Evolutionary conservation across 1,140 invertebrate genomes (phyloP).

Genomic region (Drosophila leontia): DNA sequence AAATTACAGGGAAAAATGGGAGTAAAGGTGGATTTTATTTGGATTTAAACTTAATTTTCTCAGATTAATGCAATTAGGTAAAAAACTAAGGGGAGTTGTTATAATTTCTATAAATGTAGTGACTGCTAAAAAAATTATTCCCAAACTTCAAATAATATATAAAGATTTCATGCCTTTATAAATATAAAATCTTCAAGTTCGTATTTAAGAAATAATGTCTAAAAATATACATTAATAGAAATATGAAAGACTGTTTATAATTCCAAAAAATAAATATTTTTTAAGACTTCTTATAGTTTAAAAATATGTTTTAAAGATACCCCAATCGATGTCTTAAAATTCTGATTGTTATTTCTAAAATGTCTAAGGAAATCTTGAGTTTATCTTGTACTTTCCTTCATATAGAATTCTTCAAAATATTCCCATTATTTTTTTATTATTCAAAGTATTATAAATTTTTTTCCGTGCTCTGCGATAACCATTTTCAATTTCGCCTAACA

Average conservation of each 20-base stretch:
- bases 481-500: slow-evolving; percentile 59
- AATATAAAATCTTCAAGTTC: not conserved
- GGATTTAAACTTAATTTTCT: too few species aligned
- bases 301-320: too few species aligned
- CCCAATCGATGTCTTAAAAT: too few species aligned
- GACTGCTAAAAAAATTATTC: too few species aligned
- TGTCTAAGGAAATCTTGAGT: not conserved
- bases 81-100: not conserved
- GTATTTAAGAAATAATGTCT: not conserved
- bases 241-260: not conserved
- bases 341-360: too few species aligned
- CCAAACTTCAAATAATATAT: too few species aligned
- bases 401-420: not conserved
- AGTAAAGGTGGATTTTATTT: not conserved
- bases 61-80: not conserved
- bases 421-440: not conserved
- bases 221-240: not conserved
- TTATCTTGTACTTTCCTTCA: not conserved
- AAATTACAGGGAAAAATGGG: slow-evolving; percentile 15
- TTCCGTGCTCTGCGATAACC: slow-evolving; percentile 23
- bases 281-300: too few species aligned
- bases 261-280: not conserved
- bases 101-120: too few species aligned
- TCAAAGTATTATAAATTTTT: not conserved
- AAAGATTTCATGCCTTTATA: too few species aligned